Percentiles rank a stretch among this genome's conserved stretches.
phyloP scores from a whole-genome alignment of 1,140 invertebrate species.

The Aethina tumida region DNA sequence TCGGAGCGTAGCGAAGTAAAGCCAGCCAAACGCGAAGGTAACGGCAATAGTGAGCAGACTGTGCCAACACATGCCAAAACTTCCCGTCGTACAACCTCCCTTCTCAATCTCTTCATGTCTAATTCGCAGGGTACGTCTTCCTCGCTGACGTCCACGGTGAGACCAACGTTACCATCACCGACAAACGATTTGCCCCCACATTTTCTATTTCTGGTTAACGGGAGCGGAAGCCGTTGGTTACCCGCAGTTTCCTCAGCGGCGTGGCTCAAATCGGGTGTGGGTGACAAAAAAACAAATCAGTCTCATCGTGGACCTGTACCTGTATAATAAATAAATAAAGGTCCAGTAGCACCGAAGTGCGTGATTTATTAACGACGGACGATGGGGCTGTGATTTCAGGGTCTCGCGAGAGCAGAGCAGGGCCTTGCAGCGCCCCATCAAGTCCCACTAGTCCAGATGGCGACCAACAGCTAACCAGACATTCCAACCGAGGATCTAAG shows the following conservation, averaged over 20 bases:
- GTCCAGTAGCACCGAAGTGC: constrained; percentile 7
- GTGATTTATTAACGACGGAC: constrained; percentile 18
- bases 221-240: too few species aligned
- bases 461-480: constrained; percentile 40
- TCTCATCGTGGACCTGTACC: too few species aligned
- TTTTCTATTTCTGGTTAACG: too few species aligned
- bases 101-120: constrained; percentile 89
- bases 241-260: too few species aligned
- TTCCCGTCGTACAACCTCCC: constrained; percentile 83
- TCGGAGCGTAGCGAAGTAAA: constrained; percentile 19
- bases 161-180: too few species aligned
- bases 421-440: constrained; percentile 43
- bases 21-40: constrained; percentile 44
- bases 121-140: constrained; percentile 80
- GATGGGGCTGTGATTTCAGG: constrained; percentile 38
- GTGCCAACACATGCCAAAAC: constrained; percentile 51
- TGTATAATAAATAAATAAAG: constrained; percentile 1
- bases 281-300: too few species aligned
- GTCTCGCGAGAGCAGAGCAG: constrained; percentile 35
- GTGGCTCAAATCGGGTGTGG: too few species aligned
- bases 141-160: too few species aligned
- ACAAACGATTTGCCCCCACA: too few species aligned
- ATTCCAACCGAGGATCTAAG: constrained; percentile 69
- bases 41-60: constrained; percentile 37
- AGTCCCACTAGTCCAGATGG: constrained; percentile 47